Conservation (phyloP, 1,140 invertebrate genomes). For the Achatina immaculata region DNA sequence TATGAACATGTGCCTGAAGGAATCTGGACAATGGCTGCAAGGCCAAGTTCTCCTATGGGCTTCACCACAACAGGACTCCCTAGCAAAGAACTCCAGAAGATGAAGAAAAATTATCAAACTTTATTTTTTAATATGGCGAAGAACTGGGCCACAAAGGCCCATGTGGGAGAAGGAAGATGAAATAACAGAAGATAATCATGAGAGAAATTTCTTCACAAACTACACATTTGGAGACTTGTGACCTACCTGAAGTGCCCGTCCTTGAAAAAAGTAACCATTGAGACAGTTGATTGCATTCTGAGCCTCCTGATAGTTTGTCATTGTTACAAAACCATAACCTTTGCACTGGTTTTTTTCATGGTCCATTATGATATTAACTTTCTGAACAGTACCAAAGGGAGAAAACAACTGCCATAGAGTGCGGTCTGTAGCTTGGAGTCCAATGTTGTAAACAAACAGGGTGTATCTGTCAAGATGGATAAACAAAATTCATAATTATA, state of each 20-base stretch:
- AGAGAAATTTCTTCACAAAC: no score
- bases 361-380: constrained; percentile 70
- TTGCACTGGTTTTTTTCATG: constrained; percentile 66
- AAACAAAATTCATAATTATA: neutral
- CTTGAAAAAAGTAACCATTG: constrained; percentile 69
- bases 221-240: no score
- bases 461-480: constrained; percentile 49
- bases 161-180: no score
- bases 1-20: no score
- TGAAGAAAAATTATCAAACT: no score
- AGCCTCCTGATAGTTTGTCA: constrained; percentile 71
- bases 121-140: no score
- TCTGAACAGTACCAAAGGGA: constrained; percentile 69
- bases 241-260: constrained; percentile 68
- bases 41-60: no score
- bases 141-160: no score
- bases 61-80: no score
- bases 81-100: no score
- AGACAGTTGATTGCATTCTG: constrained; percentile 69
- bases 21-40: no score
- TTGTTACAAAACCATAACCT: constrained; percentile 73
- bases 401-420: constrained; percentile 70
- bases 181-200: no score
- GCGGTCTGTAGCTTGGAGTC: constrained; percentile 68
- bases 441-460: constrained; percentile 73